phyloP scores from a whole-genome alignment of 2,888 invertebrate species.

The Philopedon plagiatum region DNA sequence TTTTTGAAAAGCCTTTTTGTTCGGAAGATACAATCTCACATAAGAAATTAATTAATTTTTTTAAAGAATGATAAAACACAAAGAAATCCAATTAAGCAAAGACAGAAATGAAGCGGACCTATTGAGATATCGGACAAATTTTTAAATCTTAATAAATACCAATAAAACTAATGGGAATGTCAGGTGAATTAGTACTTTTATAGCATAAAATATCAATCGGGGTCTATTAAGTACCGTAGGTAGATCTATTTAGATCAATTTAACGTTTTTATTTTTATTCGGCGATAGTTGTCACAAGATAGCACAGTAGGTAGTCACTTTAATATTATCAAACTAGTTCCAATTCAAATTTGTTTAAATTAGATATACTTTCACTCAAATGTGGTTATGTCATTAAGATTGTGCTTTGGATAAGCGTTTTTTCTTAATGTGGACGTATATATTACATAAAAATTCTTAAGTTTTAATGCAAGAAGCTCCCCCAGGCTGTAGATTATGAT shows the following conservation, averaged over 20 bases:
- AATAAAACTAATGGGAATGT: conserved; percentile 11
- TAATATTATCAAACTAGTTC: conserved; percentile 11
- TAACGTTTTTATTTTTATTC: conserved; percentile 16
- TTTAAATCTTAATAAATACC: neutral
- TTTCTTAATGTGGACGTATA: neutral
- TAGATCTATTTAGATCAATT: conserved; percentile 22
- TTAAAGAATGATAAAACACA: no score
- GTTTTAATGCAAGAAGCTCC: no score
- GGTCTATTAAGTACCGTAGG: conserved; percentile 11
- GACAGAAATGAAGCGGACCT: neutral
- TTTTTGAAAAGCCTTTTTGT: no score
- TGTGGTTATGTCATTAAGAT: neutral
- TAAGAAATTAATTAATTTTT: no score
- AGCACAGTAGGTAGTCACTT: conserved; percentile 13
- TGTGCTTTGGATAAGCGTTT: neutral
- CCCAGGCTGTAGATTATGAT: no score
- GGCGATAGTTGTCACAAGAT: conserved; percentile 11
- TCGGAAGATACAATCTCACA: no score
- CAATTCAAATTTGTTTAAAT: conserved; percentile 6
- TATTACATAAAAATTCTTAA: neutral
- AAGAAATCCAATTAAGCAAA: no score
- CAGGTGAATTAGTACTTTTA: conserved; percentile 6
- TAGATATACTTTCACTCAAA: conserved; percentile 4
- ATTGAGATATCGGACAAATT: neutral
- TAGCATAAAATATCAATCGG: conserved; percentile 4